Evolutionary conservation across 2,113 vertebrate genomes (phyloP).

Genomic region (Sorex fumeus): DNA sequence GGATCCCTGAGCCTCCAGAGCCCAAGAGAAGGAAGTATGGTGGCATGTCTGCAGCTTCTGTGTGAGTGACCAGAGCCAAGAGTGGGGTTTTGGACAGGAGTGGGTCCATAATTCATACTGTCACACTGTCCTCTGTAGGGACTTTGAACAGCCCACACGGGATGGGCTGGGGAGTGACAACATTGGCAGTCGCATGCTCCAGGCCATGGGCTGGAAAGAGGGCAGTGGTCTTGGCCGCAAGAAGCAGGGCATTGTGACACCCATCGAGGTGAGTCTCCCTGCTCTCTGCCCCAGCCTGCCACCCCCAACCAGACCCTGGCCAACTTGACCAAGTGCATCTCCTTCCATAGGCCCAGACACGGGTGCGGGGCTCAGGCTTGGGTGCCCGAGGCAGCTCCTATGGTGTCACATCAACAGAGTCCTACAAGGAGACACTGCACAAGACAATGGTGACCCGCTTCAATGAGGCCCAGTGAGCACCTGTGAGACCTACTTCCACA

Average conservation of each 20-base stretch:
- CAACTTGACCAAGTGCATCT: constrained; percentile 48
- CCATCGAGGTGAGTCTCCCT: constrained; percentile 82
- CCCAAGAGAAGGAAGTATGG: constrained; percentile 91
- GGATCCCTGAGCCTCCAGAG: constrained; percentile 88
- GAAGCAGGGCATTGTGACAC: constrained; percentile 85
- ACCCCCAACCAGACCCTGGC: neutral
- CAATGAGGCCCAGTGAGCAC: constrained; percentile 83
- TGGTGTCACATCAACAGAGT: constrained; percentile 83
- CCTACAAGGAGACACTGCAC: constrained; percentile 86
- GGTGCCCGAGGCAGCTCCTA: constrained; percentile 86
- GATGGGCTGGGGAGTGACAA: constrained; percentile 86
- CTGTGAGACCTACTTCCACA: constrained; percentile 42
- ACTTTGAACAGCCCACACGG: constrained; percentile 86
- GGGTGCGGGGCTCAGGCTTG: constrained; percentile 85
- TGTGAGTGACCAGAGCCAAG: constrained; percentile 74
- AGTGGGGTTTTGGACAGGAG: neutral
- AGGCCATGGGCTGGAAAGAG: constrained; percentile 88
- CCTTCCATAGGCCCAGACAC: constrained; percentile 84
- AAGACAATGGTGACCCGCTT: constrained; percentile 88
- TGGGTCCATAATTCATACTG: neutral
- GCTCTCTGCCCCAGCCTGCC: neutral
- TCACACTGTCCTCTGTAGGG: constrained; percentile 63
- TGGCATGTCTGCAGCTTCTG: constrained; percentile 84
- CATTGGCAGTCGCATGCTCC: constrained; percentile 87
- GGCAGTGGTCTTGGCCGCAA: constrained; percentile 86